Evolutionary conservation across 53 echinoderm and acorn worm species (phyloP).

Genomic region (Paracentrotus lividus): DNA sequence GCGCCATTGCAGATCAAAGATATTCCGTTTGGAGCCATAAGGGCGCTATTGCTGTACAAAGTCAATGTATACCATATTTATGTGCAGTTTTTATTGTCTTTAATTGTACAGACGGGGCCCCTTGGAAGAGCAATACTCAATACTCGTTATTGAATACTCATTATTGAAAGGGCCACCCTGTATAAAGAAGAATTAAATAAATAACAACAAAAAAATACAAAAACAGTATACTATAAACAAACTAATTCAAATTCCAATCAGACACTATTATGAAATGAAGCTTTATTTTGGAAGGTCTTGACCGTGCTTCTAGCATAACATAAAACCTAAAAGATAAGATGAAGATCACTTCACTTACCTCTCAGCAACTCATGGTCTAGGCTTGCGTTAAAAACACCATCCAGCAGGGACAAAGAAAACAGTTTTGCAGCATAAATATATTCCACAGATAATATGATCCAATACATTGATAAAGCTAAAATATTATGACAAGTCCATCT

Average conservation of each 20-base stretch:
- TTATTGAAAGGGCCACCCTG: background rate
- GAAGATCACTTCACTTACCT: background rate
- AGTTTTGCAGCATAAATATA: constrained; percentile 20
- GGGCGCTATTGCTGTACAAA: too few relatives aligned
- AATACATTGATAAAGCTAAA: background rate
- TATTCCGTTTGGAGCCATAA: too few relatives aligned
- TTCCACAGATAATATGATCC: constrained; percentile 6
- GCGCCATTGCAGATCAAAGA: too few relatives aligned
- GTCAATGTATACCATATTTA: too few relatives aligned
- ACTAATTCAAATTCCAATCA: background rate
- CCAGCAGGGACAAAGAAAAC: background rate
- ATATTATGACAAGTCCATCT: background rate
- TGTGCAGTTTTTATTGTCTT: too few relatives aligned
- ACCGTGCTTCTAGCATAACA: background rate
- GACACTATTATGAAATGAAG: background rate
- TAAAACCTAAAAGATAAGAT: background rate
- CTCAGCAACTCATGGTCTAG: background rate
- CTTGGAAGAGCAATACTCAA: too few relatives aligned
- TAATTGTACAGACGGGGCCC: too few relatives aligned
- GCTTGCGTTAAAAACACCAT: background rate
- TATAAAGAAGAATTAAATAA: background rate
- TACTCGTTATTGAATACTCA: too few relatives aligned
- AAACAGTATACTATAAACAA: background rate
- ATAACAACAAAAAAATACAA: background rate
- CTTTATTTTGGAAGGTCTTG: background rate